These are phyloP conservation scores for Microcebus murinus DNA, from an alignment of 2,113 vertebrate genomes.

Conservation along the genomic window DNA sequence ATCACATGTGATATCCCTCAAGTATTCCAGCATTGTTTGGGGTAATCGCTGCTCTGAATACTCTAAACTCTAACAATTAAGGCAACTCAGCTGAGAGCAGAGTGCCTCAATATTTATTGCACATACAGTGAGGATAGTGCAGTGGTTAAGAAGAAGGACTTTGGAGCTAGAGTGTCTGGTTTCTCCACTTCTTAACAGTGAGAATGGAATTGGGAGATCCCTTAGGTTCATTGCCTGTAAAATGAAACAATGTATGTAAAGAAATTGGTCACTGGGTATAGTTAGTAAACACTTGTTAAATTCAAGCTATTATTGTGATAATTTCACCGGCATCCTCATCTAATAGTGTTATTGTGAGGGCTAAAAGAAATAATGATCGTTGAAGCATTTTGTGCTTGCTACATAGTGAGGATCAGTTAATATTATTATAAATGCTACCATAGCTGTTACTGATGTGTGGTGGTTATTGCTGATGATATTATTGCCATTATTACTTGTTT, in stretches of 20 bases:
- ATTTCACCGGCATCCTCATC: neutral
- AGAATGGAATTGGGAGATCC: neutral
- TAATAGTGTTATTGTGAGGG: neutral
- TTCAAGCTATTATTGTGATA: neutral
- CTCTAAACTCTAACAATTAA: neutral
- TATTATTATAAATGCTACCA: neutral
- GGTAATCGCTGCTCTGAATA: neutral
- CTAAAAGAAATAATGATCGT: neutral
- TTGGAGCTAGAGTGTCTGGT: neutral
- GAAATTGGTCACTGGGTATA: neutral
- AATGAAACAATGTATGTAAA: neutral
- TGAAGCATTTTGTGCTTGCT: neutral
- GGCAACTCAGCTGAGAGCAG: neutral
- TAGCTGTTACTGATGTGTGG: neutral
- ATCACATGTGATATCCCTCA: neutral
- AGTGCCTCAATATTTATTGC: neutral
- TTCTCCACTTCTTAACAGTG: neutral
- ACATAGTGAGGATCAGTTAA: neutral
- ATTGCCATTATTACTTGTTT: neutral
- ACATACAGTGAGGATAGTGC: neutral
- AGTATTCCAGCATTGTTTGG: neutral
- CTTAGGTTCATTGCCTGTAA: neutral
- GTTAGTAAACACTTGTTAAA: neutral
- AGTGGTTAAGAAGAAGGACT: neutral
- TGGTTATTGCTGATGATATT: neutral